These are phyloP conservation scores for Sitta carolinensis DNA, from an alignment of 2,797 vertebrate species.

Conservation along the genomic window DNA sequence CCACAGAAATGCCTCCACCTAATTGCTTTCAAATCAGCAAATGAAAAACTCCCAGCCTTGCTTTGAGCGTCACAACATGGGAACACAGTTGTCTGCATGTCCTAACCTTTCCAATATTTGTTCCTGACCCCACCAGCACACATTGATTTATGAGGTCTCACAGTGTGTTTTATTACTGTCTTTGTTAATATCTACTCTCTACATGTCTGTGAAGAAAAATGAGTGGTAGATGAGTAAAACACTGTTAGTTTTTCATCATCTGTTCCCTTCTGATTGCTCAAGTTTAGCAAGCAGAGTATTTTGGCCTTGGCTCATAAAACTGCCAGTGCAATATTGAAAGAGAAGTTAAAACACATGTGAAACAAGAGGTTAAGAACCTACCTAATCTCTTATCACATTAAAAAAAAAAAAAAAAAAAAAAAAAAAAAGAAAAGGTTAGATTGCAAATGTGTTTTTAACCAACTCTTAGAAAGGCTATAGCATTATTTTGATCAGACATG, in stretches of 20 bases:
- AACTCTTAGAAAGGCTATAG: neutral
- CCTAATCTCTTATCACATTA: neutral
- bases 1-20: constrained; percentile 25
- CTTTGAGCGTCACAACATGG: neutral
- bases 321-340: constrained; percentile 1
- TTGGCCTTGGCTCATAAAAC: constrained; percentile 13
- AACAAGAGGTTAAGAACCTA: constrained; percentile 17
- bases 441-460: neutral
- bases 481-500: neutral
- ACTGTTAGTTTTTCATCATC: constrained; percentile 61
- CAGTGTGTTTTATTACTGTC: constrained; percentile 24
- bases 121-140: constrained; percentile 23
- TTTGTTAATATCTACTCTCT: constrained; percentile 12
- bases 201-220: neutral
- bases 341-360: neutral
- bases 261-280: constrained; percentile 35
- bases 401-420: neutral
- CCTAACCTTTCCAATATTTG: constrained; percentile 7
- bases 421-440: neutral
- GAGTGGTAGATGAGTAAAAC: constrained; percentile 52
- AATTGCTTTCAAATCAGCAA: constrained; percentile 31
- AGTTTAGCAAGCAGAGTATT: constrained; percentile 26
- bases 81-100: neutral
- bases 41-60: neutral
- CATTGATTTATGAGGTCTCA: constrained; percentile 14